These are phyloP conservation scores for Chloromyia formosa DNA, from an alignment of 2,888 invertebrate genomes.

Conservation along the genomic window DNA sequence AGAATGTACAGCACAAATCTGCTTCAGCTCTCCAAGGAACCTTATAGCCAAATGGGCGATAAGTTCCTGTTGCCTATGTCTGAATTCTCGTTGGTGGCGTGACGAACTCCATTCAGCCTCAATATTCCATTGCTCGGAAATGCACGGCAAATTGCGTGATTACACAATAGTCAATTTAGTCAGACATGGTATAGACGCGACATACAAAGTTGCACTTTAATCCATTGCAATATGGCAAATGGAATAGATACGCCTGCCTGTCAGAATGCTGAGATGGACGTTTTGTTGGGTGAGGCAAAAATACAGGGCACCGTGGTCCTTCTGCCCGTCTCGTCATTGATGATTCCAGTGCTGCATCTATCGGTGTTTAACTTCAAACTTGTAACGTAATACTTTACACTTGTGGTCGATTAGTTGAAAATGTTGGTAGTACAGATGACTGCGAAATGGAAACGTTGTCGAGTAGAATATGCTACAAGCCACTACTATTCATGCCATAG, in stretches of 20 bases:
- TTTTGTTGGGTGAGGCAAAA: too few relatives aligned
- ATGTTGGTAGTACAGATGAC: background rate
- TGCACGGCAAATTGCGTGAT: slow-evolving; percentile 33
- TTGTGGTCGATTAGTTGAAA: background rate
- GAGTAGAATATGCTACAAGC: background rate
- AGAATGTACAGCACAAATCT: background rate
- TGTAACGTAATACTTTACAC: slow-evolving; percentile 6
- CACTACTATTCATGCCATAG: background rate
- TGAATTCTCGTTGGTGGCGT: slow-evolving; percentile 27
- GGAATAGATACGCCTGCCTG: too few relatives aligned
- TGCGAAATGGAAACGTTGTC: background rate
- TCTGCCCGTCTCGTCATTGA: background rate
- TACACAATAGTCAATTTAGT: slow-evolving; percentile 34
- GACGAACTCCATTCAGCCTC: slow-evolving; percentile 25
- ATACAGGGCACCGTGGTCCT: background rate
- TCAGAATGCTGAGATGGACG: too few relatives aligned
- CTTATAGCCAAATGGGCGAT: slow-evolving; percentile 5
- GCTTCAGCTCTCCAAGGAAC: background rate
- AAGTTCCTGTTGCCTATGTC: slow-evolving; percentile 4
- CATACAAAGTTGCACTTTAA: background rate
- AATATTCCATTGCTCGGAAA: background rate
- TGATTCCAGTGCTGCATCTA: background rate
- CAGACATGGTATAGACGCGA: slow-evolving; percentile 34
- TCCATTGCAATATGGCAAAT: background rate
- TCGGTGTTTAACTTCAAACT: slow-evolving; percentile 20